Base-by-base conservation (phyloP, 2,888 invertebrate species). In the Ernsta delagoae region DNA sequence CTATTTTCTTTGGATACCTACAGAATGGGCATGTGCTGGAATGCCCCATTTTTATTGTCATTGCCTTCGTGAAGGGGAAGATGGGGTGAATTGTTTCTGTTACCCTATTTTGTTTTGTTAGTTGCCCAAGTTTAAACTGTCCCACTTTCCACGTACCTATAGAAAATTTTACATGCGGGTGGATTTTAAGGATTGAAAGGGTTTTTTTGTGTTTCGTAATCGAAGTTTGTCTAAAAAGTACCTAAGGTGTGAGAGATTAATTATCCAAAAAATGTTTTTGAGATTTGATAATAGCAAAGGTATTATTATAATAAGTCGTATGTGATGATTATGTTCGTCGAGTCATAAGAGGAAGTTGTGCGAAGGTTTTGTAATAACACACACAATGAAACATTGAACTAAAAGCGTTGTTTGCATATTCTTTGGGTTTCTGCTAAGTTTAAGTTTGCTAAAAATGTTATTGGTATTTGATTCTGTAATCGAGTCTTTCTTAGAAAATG, bases 11-110 rank as follows among this genome's bases (percentile, higher is more conserved):
- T 56, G 61, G 12, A 45, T 53, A 31, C 3, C 31, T 31, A 54
- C 53, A 61, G 61, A 68, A 68, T 62, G 39, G 56, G 54, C 43
- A 43, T 62, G 56, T 68, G 67, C 50, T 7, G 11, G 50, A 50
- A 50, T 50, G 16, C 48, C 43, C 61, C 56, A 68, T 68, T 68
- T 63, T 62, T 57, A 62, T 62, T 68, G 67, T 68, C 48, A 68
- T 56, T 45, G 43, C 41, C 54, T 48, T 62, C 56, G 57, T 56
- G 56, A 54, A 45, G 24, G 61, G n/a, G 67, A 61, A 56, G 39
- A 61, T 68, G 54, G 67, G 61, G 56, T 48, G 61, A 61, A 68
- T 68, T 57, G 67, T 68, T 48, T 68, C 39, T 54, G 67, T 66
- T 66, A 34, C 41, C 60, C 60, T 53, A 34, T 60, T 66, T 67